Evolutionary conservation across 2,888 invertebrate species (phyloP).

Genomic region (Andrena bicolor): DNA sequence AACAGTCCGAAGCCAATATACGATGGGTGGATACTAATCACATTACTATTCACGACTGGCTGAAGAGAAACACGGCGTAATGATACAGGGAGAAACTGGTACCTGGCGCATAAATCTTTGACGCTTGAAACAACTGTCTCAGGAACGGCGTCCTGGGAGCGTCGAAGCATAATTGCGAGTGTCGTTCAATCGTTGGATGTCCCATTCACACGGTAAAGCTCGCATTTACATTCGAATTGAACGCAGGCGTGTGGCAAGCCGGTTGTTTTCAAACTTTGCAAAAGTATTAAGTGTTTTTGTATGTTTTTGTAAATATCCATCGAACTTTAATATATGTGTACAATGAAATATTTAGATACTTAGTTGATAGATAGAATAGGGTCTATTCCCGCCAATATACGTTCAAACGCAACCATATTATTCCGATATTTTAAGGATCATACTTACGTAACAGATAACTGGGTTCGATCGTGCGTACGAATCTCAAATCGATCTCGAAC

Average conservation of each 20-base stretch:
- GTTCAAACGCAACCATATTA: neutral
- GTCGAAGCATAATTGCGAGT: constrained; percentile 10
- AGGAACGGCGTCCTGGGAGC: neutral
- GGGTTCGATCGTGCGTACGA: neutral
- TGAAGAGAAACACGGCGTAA: constrained; percentile 83
- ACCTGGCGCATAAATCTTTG: neutral
- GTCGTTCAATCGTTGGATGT: neutral
- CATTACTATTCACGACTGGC: constrained; percentile 91
- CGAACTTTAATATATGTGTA: constrained; percentile 62
- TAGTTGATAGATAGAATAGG: constrained; percentile 21
- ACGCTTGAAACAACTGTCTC: neutral
- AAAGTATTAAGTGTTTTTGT: constrained; percentile 69
- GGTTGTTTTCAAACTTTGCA: constrained; percentile 29
- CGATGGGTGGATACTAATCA: constrained; percentile 94
- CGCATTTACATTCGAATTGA: constrained; percentile 2
- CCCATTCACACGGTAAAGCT: neutral
- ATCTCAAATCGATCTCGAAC: neutral
- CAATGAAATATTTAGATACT: constrained; percentile 42
- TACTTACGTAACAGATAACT: neutral
- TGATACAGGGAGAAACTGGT: neutral
- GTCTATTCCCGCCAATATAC: neutral
- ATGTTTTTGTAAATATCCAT: constrained; percentile 77
- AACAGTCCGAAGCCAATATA: constrained; percentile 92
- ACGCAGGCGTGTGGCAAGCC: constrained; percentile 17
- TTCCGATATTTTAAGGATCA: neutral